A percentile compares a stretch with the other conserved stretches of the same genome.
phyloP scores from a whole-genome alignment of 2,113 vertebrate species.

The Picathartes gymnocephalus region DNA sequence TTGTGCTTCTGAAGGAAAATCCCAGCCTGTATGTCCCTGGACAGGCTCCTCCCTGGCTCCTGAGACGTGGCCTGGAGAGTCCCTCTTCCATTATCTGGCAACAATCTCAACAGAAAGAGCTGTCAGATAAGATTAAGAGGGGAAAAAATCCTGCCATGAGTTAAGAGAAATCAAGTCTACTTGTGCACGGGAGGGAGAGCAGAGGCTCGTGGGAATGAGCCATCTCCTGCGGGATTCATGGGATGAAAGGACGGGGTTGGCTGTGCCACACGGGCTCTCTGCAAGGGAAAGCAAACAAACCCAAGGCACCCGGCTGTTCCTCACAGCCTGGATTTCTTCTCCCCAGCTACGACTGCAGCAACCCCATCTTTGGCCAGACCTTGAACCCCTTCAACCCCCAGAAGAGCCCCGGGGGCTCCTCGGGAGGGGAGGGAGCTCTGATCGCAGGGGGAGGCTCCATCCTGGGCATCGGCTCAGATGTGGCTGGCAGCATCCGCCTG shows the following conservation, averaged over 20 bases:
- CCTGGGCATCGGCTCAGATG: constrained; percentile 70
- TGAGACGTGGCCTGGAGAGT: not conserved
- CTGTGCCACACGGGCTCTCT: not conserved
- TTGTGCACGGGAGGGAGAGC: not conserved
- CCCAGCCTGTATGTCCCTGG: not conserved
- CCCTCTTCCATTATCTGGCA: not conserved
- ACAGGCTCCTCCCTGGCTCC: not conserved
- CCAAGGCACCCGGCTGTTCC: not conserved
- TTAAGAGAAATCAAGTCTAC: not conserved
- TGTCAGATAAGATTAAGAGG: not conserved
- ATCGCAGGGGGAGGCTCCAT: constrained; percentile 69
- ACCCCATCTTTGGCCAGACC: constrained; percentile 61
- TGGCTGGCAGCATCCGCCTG: constrained; percentile 72
- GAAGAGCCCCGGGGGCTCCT: constrained; percentile 70
- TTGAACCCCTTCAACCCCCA: constrained; percentile 46
- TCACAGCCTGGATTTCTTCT: not conserved
- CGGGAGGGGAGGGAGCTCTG: constrained; percentile 73
- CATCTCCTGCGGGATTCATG: accelerated
- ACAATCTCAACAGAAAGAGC: not conserved
- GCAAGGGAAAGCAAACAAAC: not conserved
- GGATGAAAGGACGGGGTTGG: not conserved
- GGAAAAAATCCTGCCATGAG: not conserved
- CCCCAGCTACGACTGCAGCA: constrained; percentile 74
- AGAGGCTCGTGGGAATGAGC: not conserved
- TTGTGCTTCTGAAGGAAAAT: not conserved